phyloP scores from a whole-genome alignment of 2,113 vertebrate genomes.

The Tragelaphus scriptus region DNA sequence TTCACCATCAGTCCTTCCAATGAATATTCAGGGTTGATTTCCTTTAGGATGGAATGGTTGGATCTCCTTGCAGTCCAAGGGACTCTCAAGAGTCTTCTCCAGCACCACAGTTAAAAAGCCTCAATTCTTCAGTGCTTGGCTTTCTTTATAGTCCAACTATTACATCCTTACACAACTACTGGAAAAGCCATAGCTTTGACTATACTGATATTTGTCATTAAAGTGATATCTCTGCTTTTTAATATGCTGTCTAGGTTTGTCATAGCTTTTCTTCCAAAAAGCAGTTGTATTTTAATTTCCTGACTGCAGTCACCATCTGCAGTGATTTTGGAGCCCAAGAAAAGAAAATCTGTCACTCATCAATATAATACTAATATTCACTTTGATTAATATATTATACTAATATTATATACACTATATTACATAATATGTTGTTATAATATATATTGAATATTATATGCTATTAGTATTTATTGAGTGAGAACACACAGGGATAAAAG shows the following conservation, averaged over 20 bases:
- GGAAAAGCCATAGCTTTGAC: not conserved
- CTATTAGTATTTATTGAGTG: not conserved
- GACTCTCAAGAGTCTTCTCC: not conserved
- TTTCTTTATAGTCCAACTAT: not conserved
- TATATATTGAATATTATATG: not conserved
- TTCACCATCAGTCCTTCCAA: not conserved
- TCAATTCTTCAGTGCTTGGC: not conserved
- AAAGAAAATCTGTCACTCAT: not conserved
- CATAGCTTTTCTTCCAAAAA: not conserved
- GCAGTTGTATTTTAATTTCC: not conserved
- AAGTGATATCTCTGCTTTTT: not conserved
- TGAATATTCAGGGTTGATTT: not conserved
- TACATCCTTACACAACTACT: not conserved
- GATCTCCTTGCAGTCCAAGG: not conserved
- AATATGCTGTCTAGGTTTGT: not conserved
- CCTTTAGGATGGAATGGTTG: not conserved
- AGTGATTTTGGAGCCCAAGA: not conserved
- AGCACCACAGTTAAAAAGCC: not conserved
- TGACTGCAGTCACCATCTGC: not conserved
- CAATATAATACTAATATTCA: not conserved
- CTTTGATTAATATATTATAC: not conserved
- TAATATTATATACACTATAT: not conserved
- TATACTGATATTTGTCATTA: not conserved
- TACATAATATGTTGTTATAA: not conserved
- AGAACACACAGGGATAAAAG: not conserved